phyloP scores from a whole-genome alignment of 2,797 vertebrate genomes.

The Gymnoscopelus braueri region DNA sequence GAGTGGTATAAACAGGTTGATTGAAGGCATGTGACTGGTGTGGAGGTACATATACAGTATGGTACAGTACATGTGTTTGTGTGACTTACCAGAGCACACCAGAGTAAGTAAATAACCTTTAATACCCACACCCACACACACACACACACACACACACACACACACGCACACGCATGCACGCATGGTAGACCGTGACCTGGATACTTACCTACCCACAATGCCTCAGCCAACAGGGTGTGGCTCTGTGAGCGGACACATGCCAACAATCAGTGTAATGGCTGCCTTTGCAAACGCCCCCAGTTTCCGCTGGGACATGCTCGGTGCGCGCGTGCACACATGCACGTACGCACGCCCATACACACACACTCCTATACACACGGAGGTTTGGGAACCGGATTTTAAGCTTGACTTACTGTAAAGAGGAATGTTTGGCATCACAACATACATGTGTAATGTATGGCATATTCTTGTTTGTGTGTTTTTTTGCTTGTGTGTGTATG shows the following conservation, averaged over 20 bases:
- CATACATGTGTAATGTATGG: too few relatives aligned
- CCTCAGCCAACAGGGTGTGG: constrained; percentile 5
- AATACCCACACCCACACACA: constrained; percentile 6
- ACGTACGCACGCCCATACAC: not conserved
- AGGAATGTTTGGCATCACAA: too few relatives aligned
- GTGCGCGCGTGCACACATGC: not conserved
- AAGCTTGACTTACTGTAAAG: too few relatives aligned
- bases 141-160: constrained; percentile 9
- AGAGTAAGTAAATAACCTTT: not conserved
- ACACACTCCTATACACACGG: not conserved
- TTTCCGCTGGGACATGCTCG: constrained; percentile 8
- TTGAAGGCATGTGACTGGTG: constrained; percentile 24
- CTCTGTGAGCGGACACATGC: constrained; percentile 27
- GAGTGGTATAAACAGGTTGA: constrained; percentile 43
- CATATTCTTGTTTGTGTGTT: not conserved
- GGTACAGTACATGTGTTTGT: constrained; percentile 6
- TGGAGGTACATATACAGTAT: constrained; percentile 11
- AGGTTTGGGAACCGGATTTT: not conserved
- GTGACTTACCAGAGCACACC: not conserved
- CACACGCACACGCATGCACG: not conserved
- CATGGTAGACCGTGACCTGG: constrained; percentile 9
- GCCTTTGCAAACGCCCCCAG: constrained; percentile 11
- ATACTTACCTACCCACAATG: constrained; percentile 30
- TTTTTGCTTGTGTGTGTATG: not conserved
- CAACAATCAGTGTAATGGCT: constrained; percentile 33